Conservation (phyloP, 2,113 vertebrate species). For the Mirounga angustirostris region DNA sequence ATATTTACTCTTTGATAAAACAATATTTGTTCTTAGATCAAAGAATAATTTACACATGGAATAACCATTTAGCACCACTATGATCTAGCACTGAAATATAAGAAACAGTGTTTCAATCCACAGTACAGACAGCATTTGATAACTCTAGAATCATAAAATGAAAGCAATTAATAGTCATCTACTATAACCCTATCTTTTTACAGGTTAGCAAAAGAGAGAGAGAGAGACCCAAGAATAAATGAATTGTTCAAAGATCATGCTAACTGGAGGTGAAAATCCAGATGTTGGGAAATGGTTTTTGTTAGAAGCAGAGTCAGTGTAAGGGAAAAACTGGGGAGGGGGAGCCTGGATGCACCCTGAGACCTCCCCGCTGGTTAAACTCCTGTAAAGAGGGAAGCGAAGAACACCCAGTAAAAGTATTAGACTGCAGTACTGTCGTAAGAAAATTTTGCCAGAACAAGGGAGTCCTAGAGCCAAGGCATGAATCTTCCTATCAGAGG, state of each 20-base stretch:
- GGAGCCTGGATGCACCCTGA: no score
- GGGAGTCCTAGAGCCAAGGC: background rate
- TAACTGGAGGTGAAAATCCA: background rate
- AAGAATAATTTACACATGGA: slow-evolving; percentile 65
- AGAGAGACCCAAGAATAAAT: background rate
- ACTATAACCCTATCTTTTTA: background rate
- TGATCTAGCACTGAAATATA: background rate
- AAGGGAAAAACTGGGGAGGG: background rate
- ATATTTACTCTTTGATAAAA: slow-evolving; percentile 70
- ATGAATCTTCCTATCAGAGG: background rate
- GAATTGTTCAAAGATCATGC: background rate
- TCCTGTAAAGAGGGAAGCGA: background rate
- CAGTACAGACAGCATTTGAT: background rate
- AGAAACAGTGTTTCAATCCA: slow-evolving; percentile 3
- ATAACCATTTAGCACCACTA: slow-evolving; percentile 12
- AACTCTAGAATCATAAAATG: background rate
- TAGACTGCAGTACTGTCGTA: background rate
- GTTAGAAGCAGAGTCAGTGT: background rate
- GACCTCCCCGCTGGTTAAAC: background rate
- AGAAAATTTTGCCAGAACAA: background rate
- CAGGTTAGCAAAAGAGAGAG: background rate
- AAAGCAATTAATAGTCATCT: background rate
- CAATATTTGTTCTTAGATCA: slow-evolving; percentile 69
- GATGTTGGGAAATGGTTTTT: background rate
- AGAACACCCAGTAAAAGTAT: background rate